Base-by-base conservation (phyloP, 2,888 invertebrate species). In the Adela reaumurella region DNA sequence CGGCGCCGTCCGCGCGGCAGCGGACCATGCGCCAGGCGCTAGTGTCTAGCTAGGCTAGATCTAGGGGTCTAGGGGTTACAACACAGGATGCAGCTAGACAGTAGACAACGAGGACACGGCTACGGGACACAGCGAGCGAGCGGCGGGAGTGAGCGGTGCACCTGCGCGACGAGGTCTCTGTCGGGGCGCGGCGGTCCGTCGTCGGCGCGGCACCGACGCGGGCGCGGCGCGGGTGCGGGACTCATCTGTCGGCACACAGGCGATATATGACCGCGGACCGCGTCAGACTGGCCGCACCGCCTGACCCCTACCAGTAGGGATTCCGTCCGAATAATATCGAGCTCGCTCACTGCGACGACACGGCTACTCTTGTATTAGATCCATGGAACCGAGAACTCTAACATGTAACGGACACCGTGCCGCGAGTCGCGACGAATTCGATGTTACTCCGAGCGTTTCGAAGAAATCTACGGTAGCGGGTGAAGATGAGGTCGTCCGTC, bases 171-270 rank as follows among this genome's bases (percentile, higher is more conserved):
- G 51, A 51, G 49, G 51, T 51, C 51, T 45, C 49, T 6, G 49
- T 35, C 35, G 43, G 42, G 29, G 47, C 20, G 29, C 20, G 35
- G 18, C 35, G 29, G 42, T 43, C 28, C 42, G 41, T 19, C 29
- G n/a, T 14, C 45, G 42, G 3, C 11, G 43, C 28, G 20, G 19
- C 35, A 17, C 20, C 19, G 46, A 42, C 46, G 62, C 74, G 76
- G 61, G 59, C 73, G 69, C 62, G 76, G 74, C 73, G 68, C 69
- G 73, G 77, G 77, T 52, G 62, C 77, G 62, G 77, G 77, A 65
- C 71, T 76, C 77, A 77, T 77, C 77, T 77, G 77, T 73, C 77
- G 76, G 73, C 73, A 73, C 72, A 67, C 66, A 35, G 24, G 24
- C 24, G 24, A 24, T 24, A 24, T 8, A 24, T 8, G n/a, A n/a